Conservation (phyloP, 2,888 invertebrate genomes). For the Ctena decussata region DNA sequence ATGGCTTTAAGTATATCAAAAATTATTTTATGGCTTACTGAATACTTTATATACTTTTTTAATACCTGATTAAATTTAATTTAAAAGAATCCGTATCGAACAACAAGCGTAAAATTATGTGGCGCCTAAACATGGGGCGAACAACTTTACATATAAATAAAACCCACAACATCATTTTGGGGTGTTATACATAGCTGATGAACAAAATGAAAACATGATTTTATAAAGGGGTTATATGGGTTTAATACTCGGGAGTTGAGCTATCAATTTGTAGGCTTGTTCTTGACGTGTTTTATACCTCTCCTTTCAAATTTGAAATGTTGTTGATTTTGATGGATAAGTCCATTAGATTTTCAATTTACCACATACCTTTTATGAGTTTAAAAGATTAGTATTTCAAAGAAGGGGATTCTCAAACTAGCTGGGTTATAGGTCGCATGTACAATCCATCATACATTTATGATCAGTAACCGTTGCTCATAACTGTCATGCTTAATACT, state of each 20-base stretch:
- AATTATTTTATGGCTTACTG: neutral
- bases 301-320: conserved; percentile 24
- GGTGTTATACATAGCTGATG: conserved; percentile 1
- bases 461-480: neutral
- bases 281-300: neutral
- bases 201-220: conserved; percentile 9
- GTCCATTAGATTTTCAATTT: conserved; percentile 23
- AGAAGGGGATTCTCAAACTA: neutral
- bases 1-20: neutral
- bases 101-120: conserved; percentile 1
- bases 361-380: neutral
- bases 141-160: conserved; percentile 7
- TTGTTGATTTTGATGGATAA: conserved; percentile 46
- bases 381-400: conserved; percentile 12
- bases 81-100: neutral
- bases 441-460: neutral
- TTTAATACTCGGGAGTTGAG: conserved; percentile 2
- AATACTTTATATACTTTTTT: conserved; percentile 1
- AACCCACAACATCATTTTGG: conserved; percentile 3
- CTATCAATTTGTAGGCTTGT: conserved; percentile 10
- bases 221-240: conserved; percentile 9
- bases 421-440: neutral
- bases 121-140: conserved; percentile 9
- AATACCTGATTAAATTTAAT: conserved; percentile 12
- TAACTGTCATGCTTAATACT: neutral